Evolutionary conservation across 2,888 invertebrate species (phyloP), one percentile per base, ranked within the genome.

Genomic region (Pycnomerus fuliginosus): DNA sequence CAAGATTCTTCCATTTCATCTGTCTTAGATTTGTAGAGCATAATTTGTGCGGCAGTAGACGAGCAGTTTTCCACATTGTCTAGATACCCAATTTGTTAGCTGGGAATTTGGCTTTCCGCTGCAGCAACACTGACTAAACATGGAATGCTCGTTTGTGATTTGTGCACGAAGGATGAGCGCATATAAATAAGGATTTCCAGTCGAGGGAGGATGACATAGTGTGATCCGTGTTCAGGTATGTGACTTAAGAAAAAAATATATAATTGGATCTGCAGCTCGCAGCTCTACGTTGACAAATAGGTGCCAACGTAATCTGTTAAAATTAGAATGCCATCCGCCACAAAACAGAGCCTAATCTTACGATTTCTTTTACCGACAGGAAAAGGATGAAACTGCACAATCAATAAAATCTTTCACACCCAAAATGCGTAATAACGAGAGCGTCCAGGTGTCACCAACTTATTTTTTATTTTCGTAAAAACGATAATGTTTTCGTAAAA

Each of bases 101-200:
- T 31, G 39, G 46, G 47, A 44, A 47, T 53, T 53, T 50, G 53
- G 49, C 48, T 55, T 48, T 43, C 43, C 43, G 50, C 35, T 53
- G 43, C 42, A 48, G 41, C 51, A 53, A 30, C 48, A 41, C 52
- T 51, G 44, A 44, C 47, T 53, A 55, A 56, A 55, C 56, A 56
- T 36, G 46, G 49, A 48, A 41, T 46, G 44, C 44, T 46, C 48
- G 46, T 49, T 38, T 47, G 44, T 54, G 57, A 55, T 56, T 58
- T 55, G 50, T 43, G 52, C 53, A 49, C 52, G 47, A 47, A 52
- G 53, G 56, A 55, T 61, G 55, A 58, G 46, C 50, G 58, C 55
- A 54, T 58, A 62, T 61, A 61, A 62, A 62, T 60, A 62, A 64
- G 60, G 62, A 62, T 62, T 62, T 61, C 50, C 44, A 53, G 47